Percentiles rank a stretch among this genome's conserved stretches.
phyloP scores from a whole-genome alignment of 2,888 invertebrate species.

The Xestia ashworthii region DNA sequence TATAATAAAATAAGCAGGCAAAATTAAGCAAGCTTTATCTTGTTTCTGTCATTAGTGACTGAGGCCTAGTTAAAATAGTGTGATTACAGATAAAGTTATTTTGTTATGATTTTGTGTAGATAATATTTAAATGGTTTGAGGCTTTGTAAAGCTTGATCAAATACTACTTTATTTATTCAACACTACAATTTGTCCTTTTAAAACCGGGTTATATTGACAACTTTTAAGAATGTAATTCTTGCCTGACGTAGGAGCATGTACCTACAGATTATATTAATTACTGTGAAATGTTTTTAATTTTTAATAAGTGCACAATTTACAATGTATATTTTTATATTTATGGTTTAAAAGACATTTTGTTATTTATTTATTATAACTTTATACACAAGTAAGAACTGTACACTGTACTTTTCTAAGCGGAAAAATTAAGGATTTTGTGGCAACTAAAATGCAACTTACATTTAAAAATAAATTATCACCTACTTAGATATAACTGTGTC shows the following conservation, averaged over 20 bases:
- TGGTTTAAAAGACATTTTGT: neutral
- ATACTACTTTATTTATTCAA: neutral
- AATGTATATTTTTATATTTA: constrained; percentile 19
- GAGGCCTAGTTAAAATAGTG: neutral
- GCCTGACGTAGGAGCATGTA: neutral
- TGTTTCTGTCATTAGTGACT: neutral
- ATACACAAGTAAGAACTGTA: too few relatives aligned
- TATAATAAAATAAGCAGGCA: neutral
- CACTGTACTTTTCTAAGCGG: neutral
- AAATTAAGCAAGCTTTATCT: constrained; percentile 1
- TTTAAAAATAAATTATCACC: neutral
- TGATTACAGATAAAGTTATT: neutral
- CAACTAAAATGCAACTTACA: constrained; percentile 9
- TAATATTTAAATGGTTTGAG: neutral
- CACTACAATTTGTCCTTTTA: neutral
- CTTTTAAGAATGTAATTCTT: neutral
- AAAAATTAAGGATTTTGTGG: neutral
- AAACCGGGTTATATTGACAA: neutral
- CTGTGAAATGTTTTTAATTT: constrained; percentile 22
- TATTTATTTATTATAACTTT: too few relatives aligned
- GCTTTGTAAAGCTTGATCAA: constrained; percentile 16
- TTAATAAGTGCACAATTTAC: constrained; percentile 11
- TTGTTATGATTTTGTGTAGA: neutral
- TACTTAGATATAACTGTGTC: constrained; percentile 41
- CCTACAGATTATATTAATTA: neutral